Conservation (phyloP, 2,888 invertebrate species). For the Baronia brevicornis region DNA sequence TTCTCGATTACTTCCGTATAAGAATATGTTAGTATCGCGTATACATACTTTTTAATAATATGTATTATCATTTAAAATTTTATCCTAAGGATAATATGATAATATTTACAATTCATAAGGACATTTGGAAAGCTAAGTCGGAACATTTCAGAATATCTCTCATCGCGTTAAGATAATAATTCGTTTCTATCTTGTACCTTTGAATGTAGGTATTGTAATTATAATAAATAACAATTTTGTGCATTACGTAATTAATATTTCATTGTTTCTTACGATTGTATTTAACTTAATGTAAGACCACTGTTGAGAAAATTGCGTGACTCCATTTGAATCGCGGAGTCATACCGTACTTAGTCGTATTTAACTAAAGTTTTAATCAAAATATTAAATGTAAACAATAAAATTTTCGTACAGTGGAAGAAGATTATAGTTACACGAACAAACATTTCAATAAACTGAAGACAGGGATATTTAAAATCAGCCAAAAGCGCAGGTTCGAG, state of each 20-base stretch:
- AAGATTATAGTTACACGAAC: constrained; percentile 53
- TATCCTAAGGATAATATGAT: constrained; percentile 74
- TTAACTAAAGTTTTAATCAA: constrained; percentile 60
- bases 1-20: constrained; percentile 71
- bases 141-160: constrained; percentile 70
- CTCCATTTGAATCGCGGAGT: constrained; percentile 54
- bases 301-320: constrained; percentile 58
- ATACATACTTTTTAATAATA: constrained; percentile 72
- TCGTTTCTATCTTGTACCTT: constrained; percentile 73
- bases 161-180: constrained; percentile 72
- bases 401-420: constrained; percentile 47
- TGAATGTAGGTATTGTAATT: constrained; percentile 73
- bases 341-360: constrained; percentile 68
- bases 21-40: constrained; percentile 72
- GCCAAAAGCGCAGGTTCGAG: constrained; percentile 71
- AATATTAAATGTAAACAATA: constrained; percentile 50
- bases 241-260: constrained; percentile 73
- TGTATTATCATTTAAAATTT: constrained; percentile 71
- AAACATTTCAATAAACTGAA: constrained; percentile 67
- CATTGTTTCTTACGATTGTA: constrained; percentile 74
- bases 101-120: constrained; percentile 68
- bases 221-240: constrained; percentile 72
- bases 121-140: constrained; percentile 65
- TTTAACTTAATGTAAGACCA: constrained; percentile 71
- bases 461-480: constrained; percentile 69